Evolutionary conservation across 1,140 invertebrate genomes (phyloP), one percentile per base, ranked within the genome.

Genomic region (Marisa cornuarietis): DNA sequence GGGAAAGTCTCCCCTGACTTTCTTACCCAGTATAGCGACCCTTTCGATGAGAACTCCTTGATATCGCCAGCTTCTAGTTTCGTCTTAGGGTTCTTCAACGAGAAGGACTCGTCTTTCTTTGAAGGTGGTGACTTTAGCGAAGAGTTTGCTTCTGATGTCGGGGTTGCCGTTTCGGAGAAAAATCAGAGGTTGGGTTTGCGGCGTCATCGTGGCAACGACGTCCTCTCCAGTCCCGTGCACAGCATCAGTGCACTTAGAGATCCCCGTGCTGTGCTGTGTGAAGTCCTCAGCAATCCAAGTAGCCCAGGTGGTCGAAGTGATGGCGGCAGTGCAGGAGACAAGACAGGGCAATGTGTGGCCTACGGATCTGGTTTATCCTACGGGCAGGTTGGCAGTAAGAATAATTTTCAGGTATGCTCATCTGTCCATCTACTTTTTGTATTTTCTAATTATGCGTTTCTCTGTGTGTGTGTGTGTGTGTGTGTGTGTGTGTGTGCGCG

Each of bases 341-440:
- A 68, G 65, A 66, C 71, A n/a, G 72, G 61, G 10, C 14, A 24
- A 0, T 83, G 82, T 77, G 54, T 80, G 52, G 86, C 85, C 5
- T 86, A 84, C 71, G 88, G 88, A 8, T 62, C 83, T 9, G 85
- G 86, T 14, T 74, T 85, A 20, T 81, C 83, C 22, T 83, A 81
- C 49, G 88, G 88, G 31, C 80, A 85, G 52, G 87, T 90, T 11
- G 84, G 85, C 1, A 78, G 82, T 11, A 86, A 87, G 78, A 89
- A 89, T 82, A 85, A 86, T 10, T 89, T 89, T 81, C 86, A 87
- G 84, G 88, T 88, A 83, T 76, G 18, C 73, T 18, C 76, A 81
- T 20, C 6, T 51, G 22, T 58, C 62, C 18, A n/a, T 63, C 18
- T 63, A 20, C 18, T 63, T 2, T 63, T 42, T 71, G 0, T 51